A percentile compares a stretch with the other conserved stretches of the same genome.
Conservation (phyloP, 2,113 vertebrate species). For the Galemys pyrenaicus region DNA sequence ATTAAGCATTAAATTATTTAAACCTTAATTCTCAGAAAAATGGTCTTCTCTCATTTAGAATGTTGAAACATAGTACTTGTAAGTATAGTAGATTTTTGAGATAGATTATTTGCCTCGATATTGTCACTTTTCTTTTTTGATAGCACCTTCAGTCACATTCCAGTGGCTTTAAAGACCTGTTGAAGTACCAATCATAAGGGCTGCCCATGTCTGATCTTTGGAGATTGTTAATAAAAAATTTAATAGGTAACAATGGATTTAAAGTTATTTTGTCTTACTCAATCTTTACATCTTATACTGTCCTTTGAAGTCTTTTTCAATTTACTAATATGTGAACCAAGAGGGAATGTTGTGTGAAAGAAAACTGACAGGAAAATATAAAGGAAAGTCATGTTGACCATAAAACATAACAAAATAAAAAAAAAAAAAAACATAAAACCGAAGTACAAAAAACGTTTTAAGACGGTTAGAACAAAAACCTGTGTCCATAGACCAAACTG, state of each 20-base stretch:
- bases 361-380: neutral
- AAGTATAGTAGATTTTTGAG: neutral
- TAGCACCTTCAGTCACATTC: conserved; percentile 7
- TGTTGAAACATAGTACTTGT: neutral
- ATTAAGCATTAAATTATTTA: neutral
- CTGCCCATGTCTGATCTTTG: conserved; percentile 66
- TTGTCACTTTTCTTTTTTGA: neutral
- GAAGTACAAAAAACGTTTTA: neutral
- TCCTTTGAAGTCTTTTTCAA: neutral
- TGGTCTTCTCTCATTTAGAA: neutral
- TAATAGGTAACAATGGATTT: conserved; percentile 69
- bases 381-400: neutral
- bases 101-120: neutral
- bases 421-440: neutral
- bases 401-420: neutral
- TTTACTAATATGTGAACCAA: neutral
- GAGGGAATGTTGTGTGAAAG: neutral
- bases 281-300: neutral
- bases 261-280: neutral
- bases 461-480: neutral
- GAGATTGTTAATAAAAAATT: conserved; percentile 53
- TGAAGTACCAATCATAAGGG: conserved; percentile 79
- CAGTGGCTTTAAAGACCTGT: conserved; percentile 73
- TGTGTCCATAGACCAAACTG: neutral
- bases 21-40: neutral